Base-by-base conservation (phyloP, 37 sponge, comb jelly and placozoan genomes). In the Aplysina aerophoba region DNA sequence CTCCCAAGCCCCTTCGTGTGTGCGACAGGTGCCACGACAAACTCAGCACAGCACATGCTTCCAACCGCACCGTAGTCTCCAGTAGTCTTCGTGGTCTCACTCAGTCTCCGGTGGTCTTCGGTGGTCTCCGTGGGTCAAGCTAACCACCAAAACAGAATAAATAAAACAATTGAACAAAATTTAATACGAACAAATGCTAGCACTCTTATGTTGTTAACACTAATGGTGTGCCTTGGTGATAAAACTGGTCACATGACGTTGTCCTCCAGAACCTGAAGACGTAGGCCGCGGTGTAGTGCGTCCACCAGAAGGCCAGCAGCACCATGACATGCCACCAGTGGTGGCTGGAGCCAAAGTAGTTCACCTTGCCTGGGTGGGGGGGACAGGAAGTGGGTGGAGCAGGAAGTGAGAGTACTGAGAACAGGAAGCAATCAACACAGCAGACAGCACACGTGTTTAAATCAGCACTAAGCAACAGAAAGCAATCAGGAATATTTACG, bases 301-400 rank as follows among this genome's bases (percentile, higher is more conserved):
- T 85, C 80, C 86, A 91, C 24, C 38, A 34, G 62, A 92, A 89
- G 17, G 89, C 80, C 15, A 91, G 65, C 27, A 96, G 38, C 34
- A 96, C 94, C 74, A 86, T 75, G 31, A 91, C 40, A 37, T 96
- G 96, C 96, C 96, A 96, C 90, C 93, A 91, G 83, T 96, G 96
- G 64, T 96, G 96, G 55, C 96, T 96, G 69, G 96, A 91, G 0
- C 94, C 96, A 61, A 96, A 59, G 55, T 72, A 87, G 80, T 96
- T 90, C 71, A 96, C 64, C 44, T 72, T 85, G 16, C 95, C 95
- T 89, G 61, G n/a, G n/a, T n/a, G n/a, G n/a, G n/a, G 4, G 34
- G 19, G 25, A 25, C n/a, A 36, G 30, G 22, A 36, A 35, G 22
- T 37, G 22, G 13, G 22, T 12, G 13, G 12, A 8, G 13, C 57